Conservation (phyloP, 2,113 vertebrate genomes). For the Sapajus apella region DNA sequence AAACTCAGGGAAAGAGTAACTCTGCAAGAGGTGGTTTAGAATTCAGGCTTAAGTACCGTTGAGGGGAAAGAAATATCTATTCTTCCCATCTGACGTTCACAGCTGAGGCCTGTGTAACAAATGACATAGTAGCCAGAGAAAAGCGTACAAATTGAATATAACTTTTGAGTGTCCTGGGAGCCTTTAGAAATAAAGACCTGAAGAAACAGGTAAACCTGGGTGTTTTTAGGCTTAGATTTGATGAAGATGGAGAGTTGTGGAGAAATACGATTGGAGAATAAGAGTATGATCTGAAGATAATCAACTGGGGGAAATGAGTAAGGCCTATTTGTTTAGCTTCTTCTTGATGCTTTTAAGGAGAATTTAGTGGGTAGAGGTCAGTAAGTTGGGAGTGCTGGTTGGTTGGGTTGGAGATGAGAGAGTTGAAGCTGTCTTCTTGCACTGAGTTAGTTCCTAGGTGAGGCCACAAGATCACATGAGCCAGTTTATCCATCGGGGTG, state of each 20-base stretch:
- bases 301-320: background rate
- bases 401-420: no score
- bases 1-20: background rate
- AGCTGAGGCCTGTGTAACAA: background rate
- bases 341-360: background rate
- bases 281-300: background rate
- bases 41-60: background rate
- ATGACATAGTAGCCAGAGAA: background rate
- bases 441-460: no score
- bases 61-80: background rate
- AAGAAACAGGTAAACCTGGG: background rate
- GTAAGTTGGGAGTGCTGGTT: no score
- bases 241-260: background rate
- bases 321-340: background rate
- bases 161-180: background rate
- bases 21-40: background rate
- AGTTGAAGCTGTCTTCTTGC: no score
- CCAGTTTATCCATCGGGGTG: no score
- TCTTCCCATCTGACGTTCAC: background rate
- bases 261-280: background rate
- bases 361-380: no score
- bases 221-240: background rate
- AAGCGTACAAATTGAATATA: background rate
- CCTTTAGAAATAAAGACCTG: background rate
- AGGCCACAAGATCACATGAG: no score